Evolutionary conservation across 1,140 invertebrate genomes (phyloP).

Genomic region (Xylocopa sonorina): DNA sequence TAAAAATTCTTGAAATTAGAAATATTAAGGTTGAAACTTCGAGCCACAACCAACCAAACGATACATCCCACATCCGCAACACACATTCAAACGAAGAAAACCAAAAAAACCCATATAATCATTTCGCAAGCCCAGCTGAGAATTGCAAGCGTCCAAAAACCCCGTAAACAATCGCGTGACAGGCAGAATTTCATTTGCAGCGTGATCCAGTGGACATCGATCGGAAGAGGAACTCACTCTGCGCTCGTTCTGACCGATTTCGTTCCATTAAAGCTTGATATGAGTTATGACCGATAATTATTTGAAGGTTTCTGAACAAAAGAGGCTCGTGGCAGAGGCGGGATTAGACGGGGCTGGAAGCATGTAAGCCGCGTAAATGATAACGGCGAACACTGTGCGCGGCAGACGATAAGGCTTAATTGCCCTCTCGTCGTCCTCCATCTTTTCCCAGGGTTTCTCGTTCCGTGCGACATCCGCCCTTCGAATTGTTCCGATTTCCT

Average conservation of each 20-base stretch:
- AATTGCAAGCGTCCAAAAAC: no score
- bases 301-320: constrained; percentile 66
- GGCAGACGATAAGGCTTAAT: constrained; percentile 69
- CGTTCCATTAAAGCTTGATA: constrained; percentile 8
- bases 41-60: no score
- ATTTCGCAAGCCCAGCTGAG: no score
- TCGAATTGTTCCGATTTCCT: constrained; percentile 41
- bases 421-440: constrained; percentile 51
- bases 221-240: background rate
- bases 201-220: background rate
- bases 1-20: no score
- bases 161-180: no score
- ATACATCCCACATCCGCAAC: no score
- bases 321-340: constrained; percentile 46
- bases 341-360: constrained; percentile 58
- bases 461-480: constrained; percentile 49
- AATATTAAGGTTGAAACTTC: no score
- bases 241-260: background rate
- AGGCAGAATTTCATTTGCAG: no score
- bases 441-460: constrained; percentile 38
- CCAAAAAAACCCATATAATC: no score
- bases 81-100: no score
- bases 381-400: constrained; percentile 68
- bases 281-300: constrained; percentile 70
- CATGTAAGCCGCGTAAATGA: constrained; percentile 73